Evolutionary conservation across 2,797 vertebrate species (phyloP).

Genomic region (Hapalemur alaotrensis): DNA sequence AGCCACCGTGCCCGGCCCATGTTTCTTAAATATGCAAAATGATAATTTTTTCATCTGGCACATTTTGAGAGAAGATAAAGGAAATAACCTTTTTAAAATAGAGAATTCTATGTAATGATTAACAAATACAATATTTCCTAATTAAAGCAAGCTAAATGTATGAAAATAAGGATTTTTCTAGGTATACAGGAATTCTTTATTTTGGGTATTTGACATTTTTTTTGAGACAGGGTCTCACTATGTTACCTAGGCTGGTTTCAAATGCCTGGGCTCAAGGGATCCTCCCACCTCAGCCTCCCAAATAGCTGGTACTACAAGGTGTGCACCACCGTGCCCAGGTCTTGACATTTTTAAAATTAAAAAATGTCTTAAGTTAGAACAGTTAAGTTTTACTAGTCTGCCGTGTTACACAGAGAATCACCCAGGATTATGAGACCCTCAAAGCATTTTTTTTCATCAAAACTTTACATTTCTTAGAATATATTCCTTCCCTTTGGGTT

Average conservation of each 20-base stretch:
- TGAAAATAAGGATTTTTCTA: neutral
- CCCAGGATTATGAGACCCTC: neutral
- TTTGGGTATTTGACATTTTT: neutral
- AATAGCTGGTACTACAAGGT: neutral
- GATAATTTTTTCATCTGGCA: neutral
- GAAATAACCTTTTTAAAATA: neutral
- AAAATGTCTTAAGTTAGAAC: neutral
- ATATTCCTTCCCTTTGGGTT: neutral
- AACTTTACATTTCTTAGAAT: neutral
- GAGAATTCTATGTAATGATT: neutral
- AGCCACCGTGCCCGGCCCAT: too few relatives aligned
- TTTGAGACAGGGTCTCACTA: neutral
- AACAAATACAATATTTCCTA: constrained; percentile 15
- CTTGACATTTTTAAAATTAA: neutral
- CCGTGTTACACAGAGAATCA: neutral
- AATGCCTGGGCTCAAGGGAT: neutral
- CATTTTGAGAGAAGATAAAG: constrained; percentile 13
- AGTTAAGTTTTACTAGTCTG: neutral
- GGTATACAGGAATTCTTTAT: neutral
- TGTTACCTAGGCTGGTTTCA: neutral
- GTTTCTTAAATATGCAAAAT: constrained; percentile 12
- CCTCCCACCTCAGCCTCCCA: neutral
- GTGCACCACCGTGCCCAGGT: rapidly evolving
- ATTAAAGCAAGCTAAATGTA: neutral
- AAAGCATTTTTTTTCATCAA: neutral